Percentiles rank a stretch among this genome's conserved stretches.
These are phyloP conservation scores for Acronicta aceris DNA, from an alignment of 2,888 invertebrate genomes.

Conservation along the genomic window DNA sequence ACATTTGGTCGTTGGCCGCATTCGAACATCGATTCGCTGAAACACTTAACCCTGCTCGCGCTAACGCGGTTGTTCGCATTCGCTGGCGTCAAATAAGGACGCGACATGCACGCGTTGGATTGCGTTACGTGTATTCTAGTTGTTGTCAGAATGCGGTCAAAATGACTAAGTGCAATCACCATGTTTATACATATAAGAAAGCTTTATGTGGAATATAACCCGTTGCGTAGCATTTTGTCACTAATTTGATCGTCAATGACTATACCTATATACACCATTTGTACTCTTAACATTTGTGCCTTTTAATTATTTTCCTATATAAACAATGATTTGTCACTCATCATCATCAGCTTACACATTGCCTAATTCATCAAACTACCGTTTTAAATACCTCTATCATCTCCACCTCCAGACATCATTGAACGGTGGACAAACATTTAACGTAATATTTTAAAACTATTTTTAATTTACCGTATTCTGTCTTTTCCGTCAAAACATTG, in stretches of 20 bases:
- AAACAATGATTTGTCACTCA: conserved; percentile 40
- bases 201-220: conserved; percentile 54
- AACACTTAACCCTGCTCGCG: conserved; percentile 52
- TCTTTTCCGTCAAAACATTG: conserved; percentile 37
- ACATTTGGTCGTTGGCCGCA: conserved; percentile 58
- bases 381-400: conserved; percentile 15
- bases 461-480: conserved; percentile 26
- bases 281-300: conserved; percentile 33
- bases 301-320: conserved; percentile 22
- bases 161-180: conserved; percentile 45
- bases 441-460: conserved; percentile 15
- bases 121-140: conserved; percentile 19
- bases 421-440: conserved; percentile 18
- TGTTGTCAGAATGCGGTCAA: conserved; percentile 50
- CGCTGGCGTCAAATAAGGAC: conserved; percentile 32
- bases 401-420: conserved; percentile 19
- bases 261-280: conserved; percentile 25
- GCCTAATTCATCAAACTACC: conserved; percentile 39
- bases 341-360: conserved; percentile 44
- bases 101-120: conserved; percentile 16
- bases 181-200: conserved; percentile 30
- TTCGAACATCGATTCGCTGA: conserved; percentile 53
- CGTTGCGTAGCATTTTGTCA: conserved; percentile 48
- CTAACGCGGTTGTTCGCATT: conserved; percentile 32
- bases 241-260: conserved; percentile 42